Evolutionary conservation across 2,113 vertebrate species (phyloP).

Genomic region (Sceloporus undulatus): DNA sequence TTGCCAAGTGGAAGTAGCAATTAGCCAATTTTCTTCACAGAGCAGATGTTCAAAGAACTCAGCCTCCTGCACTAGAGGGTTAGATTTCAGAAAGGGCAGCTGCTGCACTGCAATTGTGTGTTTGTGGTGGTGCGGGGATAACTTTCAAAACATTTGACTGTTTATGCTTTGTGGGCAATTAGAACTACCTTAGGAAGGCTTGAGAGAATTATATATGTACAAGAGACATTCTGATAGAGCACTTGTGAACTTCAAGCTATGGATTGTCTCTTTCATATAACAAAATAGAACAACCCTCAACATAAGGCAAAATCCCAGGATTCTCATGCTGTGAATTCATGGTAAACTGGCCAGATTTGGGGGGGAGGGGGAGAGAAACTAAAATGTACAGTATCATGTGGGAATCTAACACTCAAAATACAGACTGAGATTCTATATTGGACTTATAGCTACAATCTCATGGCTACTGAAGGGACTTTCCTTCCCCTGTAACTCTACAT

Average conservation of each 20-base stretch:
- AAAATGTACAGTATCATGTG: background rate
- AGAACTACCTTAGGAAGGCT: background rate
- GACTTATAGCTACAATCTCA: too few relatives aligned
- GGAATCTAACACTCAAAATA: background rate
- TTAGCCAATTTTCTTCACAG: slow-evolving; percentile 41
- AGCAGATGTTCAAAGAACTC: slow-evolving; percentile 48
- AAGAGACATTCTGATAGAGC: slow-evolving; percentile 8
- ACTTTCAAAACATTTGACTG: slow-evolving; percentile 30
- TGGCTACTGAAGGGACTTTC: too few relatives aligned
- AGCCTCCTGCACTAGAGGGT: background rate
- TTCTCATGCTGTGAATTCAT: background rate
- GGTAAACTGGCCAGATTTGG: background rate
- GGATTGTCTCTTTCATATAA: background rate
- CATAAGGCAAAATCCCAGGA: background rate
- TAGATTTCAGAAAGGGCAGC: slow-evolving; percentile 49
- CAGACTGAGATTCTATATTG: background rate
- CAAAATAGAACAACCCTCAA: background rate
- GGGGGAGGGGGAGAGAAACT: background rate
- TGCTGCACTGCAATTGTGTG: slow-evolving; percentile 46
- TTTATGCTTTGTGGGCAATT: slow-evolving; percentile 2
- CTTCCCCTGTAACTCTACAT: too few relatives aligned
- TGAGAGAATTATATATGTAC: background rate
- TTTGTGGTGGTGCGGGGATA: slow-evolving; percentile 23
- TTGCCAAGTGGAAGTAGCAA: slow-evolving; percentile 33
- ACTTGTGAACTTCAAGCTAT: background rate